These are phyloP conservation scores for Cephus rjabovi DNA, from an alignment of 2,888 invertebrate genomes.

Conservation along the genomic window DNA sequence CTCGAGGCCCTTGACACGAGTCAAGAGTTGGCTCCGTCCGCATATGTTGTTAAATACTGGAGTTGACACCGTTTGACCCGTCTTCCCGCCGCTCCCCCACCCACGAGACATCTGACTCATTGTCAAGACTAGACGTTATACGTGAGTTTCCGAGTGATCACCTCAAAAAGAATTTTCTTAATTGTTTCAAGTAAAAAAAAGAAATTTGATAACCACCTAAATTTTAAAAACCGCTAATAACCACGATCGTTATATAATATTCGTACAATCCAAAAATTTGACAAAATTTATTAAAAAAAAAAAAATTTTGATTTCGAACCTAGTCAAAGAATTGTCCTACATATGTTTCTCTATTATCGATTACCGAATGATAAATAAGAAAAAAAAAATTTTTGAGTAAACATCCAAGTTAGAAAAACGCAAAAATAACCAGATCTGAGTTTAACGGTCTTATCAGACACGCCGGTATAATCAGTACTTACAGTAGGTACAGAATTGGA, in stretches of 20 bases:
- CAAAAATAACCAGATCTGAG: not conserved
- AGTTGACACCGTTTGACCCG: slow-evolving; percentile 64
- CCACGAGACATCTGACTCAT: slow-evolving; percentile 39
- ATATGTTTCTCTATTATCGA: not conserved
- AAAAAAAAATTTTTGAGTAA: not conserved
- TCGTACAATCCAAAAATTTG: not conserved
- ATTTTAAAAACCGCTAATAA: not conserved
- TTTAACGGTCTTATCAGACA: not conserved
- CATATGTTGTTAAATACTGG: slow-evolving; percentile 60
- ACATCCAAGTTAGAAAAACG: not conserved
- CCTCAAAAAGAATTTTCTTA: not conserved
- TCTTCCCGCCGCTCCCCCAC: slow-evolving; percentile 48
- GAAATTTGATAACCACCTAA: not conserved
- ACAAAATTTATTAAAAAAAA: too few species aligned
- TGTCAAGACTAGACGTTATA: not conserved
- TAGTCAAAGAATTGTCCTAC: too few species aligned
- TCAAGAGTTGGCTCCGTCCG: slow-evolving; percentile 39
- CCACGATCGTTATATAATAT: not conserved
- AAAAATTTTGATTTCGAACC: too few species aligned
- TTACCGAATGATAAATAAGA: not conserved
- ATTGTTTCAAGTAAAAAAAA: not conserved
- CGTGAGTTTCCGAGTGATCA: not conserved
- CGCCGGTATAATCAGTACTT: not conserved
- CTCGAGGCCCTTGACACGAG: slow-evolving; percentile 52
- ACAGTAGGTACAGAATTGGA: not conserved